Base-by-base conservation (phyloP, 2,113 vertebrate genomes). In the Ellobius talpinus region DNA sequence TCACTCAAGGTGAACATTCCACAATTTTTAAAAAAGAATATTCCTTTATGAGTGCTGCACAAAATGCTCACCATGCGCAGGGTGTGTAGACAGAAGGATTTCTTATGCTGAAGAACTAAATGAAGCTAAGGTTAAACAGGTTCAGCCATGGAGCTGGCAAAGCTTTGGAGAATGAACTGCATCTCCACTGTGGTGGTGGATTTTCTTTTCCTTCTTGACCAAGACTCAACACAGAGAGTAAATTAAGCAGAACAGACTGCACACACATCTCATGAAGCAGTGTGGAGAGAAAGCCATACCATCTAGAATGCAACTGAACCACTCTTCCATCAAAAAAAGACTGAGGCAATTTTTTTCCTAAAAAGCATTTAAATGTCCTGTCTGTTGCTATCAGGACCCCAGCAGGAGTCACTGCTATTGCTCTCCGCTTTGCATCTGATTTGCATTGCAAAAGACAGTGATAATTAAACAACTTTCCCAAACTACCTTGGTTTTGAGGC, bases 131-230 rank as follows among this genome's bases (percentile, higher is more conserved):
- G 55, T 19, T 73, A 47, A 89, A 17, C 33, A 47, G n/a, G 39
- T 36, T 70, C 65, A 65, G 42, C 39, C 58, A 14, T 7, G 42
- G 72, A 76, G 61, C 45, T 0, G 0, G 72, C 3, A 21, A 16
- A 17, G n/a, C 87, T 63, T 90, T 42, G 39, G 42, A 82, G 58
- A 81, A 63, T 31, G 81, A 72, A 82, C 29, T 39, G 31, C 89
- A 23, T 1, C 81, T 86, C 72, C 86, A 39, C 66, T 23, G 33
- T 21, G 66, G 87, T 81, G 73, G 58, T 52, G 52, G 61, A 55
- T 47, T 92, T 87, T 76, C 81, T 91, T 72, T 76, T 88, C 45
- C 16, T n/a, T 86, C 79, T 89, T 31, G 63, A 50, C 91, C 95
- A 88, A 36, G 2, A 16, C 85, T 36, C 14, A 92, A 86, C 21